Evolutionary conservation across 2,113 vertebrate species (phyloP), one percentile per base, ranked within the genome.

Genomic region (Cisticola juncidis): DNA sequence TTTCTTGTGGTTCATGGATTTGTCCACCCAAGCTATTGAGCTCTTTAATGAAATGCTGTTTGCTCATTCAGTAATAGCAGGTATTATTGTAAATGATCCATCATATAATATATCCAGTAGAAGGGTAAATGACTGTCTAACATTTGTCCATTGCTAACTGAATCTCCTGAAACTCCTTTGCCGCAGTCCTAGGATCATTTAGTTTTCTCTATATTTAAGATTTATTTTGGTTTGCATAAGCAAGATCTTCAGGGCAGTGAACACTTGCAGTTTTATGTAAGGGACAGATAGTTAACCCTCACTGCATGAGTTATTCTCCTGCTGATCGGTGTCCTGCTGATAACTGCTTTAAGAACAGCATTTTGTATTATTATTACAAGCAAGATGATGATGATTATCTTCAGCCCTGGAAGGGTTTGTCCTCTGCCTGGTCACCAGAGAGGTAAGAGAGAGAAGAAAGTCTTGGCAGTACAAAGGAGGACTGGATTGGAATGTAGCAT

Each of bases 281-380:
- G 70, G 87, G 87, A 56, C 42, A 86, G 88, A 94, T 97, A 70
- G 90, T 95, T 97, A 97, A 89, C 80, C 74, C 71, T 95, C 90
- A 28, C 76, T 86, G 89, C 90, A 76, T 96, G 91, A 95, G 56
- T 93, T 97, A 66, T 28, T 44, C 60, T 94, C 13, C 76, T 78
- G n/a, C 69, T 92, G 90, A 76, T 94, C 36, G 93, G 72, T 79
- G 68, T 81, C 94, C 93, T 70, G 90, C 93, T 95, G 94, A 36
- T 96, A 92, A 83, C 21, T 77, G 76, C 94, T 85, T 93, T 84
- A 95, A 81, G 53, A 97, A 65, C 81, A 95, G 60, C 78, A 40
- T 88, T 92, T 94, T 88, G n/a, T 84, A 35, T 78, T 79, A 61
- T 83, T 92, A 81, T 89, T 96, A 74, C 74, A 60, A 80, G 73